Base-by-base conservation (phyloP, 2,113 vertebrate species). In the Caloenas nicobarica region DNA sequence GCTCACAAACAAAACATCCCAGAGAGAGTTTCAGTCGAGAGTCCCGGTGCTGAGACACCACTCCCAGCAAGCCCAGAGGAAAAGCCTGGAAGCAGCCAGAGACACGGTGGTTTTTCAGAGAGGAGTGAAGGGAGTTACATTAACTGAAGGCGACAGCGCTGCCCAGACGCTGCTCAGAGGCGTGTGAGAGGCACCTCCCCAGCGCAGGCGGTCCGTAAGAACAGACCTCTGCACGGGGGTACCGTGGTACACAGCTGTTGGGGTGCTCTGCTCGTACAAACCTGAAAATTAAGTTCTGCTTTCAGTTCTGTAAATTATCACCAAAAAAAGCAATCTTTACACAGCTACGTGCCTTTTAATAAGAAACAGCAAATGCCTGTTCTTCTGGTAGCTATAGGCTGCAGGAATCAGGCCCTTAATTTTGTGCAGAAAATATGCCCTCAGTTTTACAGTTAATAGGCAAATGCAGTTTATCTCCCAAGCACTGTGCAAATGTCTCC, bases 141-240 rank as follows among this genome's bases (percentile, higher is more conserved):
- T 56, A 71, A 48, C 36, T 7, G 11, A 54, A 72, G 25, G 17
- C n/a, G 62, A 28, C 44, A 24, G 2, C 1, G 4, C 17, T 0
- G 5, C 31, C 34, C 76, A 70, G 74, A 48, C 40, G 72, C 62
- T 81, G 42, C 34, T 73, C 33, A n/a, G 34, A 31, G 21, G 6
- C 0, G 1, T 4, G 22, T 1, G 3, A 51, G 38, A 34, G 50
- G 65, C 16, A 26, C 5, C 25, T 60, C 40, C 69, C 11, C 71
- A 19, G 1, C n/a, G 0, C 0, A 9, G 13, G 8, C 40, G 40
- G 40, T 42, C 40, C 13, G 8, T 3, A 4, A 16, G 14, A 10
- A 38, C 17, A 58, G 33, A 17, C 9, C 46, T 56, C 86, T 0
- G 0, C 26, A 10, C 6, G 16, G 42, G 8, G 14, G 3, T 40